phyloP scores from a whole-genome alignment of 2,888 invertebrate genomes.

The Tenthredo notha region DNA sequence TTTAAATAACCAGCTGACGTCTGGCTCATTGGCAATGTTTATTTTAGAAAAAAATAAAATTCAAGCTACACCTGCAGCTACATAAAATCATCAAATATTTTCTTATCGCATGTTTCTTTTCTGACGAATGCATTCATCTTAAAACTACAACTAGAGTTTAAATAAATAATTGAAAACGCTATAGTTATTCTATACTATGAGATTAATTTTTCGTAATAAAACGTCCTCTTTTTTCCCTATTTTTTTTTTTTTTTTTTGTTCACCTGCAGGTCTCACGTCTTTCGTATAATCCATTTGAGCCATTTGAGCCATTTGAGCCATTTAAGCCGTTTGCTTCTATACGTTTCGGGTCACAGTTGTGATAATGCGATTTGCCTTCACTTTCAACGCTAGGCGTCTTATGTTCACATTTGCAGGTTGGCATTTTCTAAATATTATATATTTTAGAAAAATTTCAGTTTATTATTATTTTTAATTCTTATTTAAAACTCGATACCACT shows the following conservation, averaged over 20 bases:
- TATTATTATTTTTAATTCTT: background rate
- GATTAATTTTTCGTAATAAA: background rate
- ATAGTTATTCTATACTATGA: background rate
- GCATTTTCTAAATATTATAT: background rate
- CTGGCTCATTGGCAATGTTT: background rate
- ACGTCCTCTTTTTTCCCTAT: too few species aligned
- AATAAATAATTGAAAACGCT: background rate
- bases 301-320: background rate
- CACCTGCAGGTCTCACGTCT: background rate
- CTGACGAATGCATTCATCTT: background rate
- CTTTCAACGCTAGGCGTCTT: slow-evolving; percentile 5
- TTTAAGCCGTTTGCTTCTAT: background rate
- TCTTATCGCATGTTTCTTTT: background rate
- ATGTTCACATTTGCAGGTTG: slow-evolving; percentile 1
- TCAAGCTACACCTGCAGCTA: background rate
- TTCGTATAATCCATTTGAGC: slow-evolving; percentile 12
- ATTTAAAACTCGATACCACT: background rate
- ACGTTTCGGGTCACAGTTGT: slow-evolving; percentile 11
- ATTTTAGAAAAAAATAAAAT: background rate
- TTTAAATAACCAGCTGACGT: background rate
- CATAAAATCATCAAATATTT: background rate
- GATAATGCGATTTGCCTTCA: slow-evolving; percentile 1
- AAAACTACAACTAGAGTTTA: background rate
- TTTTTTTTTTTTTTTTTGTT: background rate
- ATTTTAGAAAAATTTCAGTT: background rate